phyloP scores from a whole-genome alignment of 2,888 invertebrate species.

The Machimus rusticus region DNA sequence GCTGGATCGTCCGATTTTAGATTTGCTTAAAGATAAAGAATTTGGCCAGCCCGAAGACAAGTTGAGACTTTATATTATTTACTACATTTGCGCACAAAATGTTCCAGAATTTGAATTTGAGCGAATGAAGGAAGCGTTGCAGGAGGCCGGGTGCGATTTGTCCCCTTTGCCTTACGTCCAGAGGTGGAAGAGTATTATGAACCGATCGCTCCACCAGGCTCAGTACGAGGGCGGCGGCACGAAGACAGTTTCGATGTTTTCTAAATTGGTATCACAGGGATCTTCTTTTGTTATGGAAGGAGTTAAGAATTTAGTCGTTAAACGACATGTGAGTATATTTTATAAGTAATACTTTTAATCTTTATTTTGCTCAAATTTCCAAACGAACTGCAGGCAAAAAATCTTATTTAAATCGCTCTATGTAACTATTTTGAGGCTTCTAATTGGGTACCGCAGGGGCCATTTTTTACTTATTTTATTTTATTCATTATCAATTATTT shows the following conservation, averaged over 20 bases:
- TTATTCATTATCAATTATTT: too few relatives aligned
- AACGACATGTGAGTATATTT: constrained; percentile 82
- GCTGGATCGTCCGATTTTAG: constrained; percentile 84
- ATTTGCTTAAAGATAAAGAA: constrained; percentile 84
- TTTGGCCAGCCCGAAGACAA: constrained; percentile 92
- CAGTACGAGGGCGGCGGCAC: constrained; percentile 94
- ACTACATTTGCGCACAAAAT: constrained; percentile 84
- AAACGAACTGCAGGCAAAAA: too few relatives aligned
- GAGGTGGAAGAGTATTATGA: constrained; percentile 76
- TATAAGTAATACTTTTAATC: neutral
- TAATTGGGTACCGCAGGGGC: neutral
- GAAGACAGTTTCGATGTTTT: constrained; percentile 97
- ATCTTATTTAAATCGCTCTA: too few relatives aligned
- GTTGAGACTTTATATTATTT: constrained; percentile 90
- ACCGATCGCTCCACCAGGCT: constrained; percentile 65
- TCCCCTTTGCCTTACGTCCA: constrained; percentile 87
- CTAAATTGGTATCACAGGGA: constrained; percentile 94
- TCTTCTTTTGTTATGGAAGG: constrained; percentile 99
- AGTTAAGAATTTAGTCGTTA: constrained; percentile 97
- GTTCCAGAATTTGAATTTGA: constrained; percentile 84
- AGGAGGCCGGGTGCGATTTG: constrained; percentile 84
- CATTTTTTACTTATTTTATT: neutral
- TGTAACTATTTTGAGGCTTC: too few relatives aligned
- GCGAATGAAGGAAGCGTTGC: constrained; percentile 80
- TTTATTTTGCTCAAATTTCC: neutral